phyloP scores from a whole-genome alignment of 2,888 invertebrate species.

The Pseudolycoriella hygida region DNA sequence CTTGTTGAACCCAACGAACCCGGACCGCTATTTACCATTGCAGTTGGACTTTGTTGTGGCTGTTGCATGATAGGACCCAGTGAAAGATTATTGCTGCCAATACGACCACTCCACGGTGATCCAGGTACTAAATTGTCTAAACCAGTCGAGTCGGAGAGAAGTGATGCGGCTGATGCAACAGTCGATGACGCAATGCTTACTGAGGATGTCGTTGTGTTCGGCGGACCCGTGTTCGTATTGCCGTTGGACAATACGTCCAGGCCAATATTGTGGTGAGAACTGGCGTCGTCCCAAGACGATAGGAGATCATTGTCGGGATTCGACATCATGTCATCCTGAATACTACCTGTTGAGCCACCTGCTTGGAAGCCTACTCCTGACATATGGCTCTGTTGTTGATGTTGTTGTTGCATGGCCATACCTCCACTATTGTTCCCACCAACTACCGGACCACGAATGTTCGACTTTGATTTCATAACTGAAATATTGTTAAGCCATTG shows the following conservation, averaged over 20 bases:
- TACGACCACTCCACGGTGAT: constrained; percentile 8
- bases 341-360: constrained; percentile 14
- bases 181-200: constrained; percentile 6
- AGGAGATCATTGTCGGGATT: constrained; percentile 25
- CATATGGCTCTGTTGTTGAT: constrained; percentile 6
- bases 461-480: constrained; percentile 54
- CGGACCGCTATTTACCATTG: background rate
- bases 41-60: constrained; percentile 2
- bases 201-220: constrained; percentile 2
- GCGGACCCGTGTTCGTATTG: background rate
- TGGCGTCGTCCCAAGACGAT: background rate
- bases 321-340: constrained; percentile 38
- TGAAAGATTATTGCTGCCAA: constrained; percentile 2
- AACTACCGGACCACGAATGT: constrained; percentile 32
- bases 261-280: constrained; percentile 5
- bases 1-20: constrained; percentile 29
- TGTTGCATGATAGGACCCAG: background rate
- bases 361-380: background rate
- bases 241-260: constrained; percentile 5
- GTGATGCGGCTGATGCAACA: constrained; percentile 6
- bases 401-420: constrained; percentile 36
- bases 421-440: constrained; percentile 17
- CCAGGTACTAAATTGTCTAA: constrained; percentile 11
- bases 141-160: constrained; percentile 2
- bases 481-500: constrained; percentile 65